A percentile compares a stretch with the other conserved stretches of the same genome.
Conservation (phyloP, 23 tunicate genomes). For the Trididemnum miniatum region DNA sequence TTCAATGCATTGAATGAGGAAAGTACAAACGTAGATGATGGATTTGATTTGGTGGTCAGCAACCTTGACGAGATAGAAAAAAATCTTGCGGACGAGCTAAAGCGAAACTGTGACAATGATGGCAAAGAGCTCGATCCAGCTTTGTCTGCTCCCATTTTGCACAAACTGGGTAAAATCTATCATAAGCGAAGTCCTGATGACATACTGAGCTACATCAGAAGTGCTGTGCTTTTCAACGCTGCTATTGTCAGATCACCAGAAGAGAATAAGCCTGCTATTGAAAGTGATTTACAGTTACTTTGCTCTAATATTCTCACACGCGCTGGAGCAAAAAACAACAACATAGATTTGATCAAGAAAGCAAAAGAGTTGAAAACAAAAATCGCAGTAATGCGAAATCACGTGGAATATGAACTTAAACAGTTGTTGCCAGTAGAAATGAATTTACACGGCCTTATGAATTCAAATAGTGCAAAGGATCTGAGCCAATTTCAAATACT, state of each 20-base stretch:
- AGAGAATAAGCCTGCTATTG: neutral
- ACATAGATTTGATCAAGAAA: neutral
- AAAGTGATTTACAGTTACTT: neutral
- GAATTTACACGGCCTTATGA: too few species aligned
- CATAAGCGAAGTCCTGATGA: neutral
- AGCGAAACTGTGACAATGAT: neutral
- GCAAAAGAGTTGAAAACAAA: neutral
- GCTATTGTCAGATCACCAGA: neutral
- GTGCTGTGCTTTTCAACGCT: conserved; percentile 2
- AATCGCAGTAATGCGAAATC: neutral
- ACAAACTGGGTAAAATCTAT: neutral
- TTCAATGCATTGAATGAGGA: too few species aligned
- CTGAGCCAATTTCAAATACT: too few species aligned
- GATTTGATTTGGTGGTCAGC: too few species aligned
- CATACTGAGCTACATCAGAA: neutral
- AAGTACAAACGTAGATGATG: too few species aligned
- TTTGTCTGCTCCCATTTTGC: neutral
- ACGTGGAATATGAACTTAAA: neutral
- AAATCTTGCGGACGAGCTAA: neutral
- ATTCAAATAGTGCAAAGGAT: too few species aligned
- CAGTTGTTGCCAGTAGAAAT: neutral
- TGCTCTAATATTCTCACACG: neutral
- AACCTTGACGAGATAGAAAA: neutral
- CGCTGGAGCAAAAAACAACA: neutral
- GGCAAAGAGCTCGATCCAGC: neutral